Conservation (phyloP, 2,113 vertebrate species). For the Argyrosomus japonicus region DNA sequence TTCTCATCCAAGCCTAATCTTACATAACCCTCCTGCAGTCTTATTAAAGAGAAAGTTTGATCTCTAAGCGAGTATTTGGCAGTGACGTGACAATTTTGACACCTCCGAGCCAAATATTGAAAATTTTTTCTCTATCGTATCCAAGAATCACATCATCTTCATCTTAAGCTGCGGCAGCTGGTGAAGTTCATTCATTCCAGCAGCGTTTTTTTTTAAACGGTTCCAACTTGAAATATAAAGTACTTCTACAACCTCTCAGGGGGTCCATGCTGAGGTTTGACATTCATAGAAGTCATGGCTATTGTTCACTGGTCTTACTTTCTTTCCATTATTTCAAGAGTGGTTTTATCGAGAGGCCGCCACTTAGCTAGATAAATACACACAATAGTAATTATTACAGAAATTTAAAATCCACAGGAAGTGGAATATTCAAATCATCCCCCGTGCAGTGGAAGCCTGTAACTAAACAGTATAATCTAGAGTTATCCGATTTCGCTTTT, state of each 20-base stretch:
- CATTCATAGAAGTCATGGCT: conserved; percentile 32
- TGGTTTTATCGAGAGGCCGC: conserved; percentile 48
- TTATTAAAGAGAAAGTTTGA: conserved; percentile 48
- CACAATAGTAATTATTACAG: conserved; percentile 59
- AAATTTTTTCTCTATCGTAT: conserved; percentile 16
- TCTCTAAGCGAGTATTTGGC: conserved; percentile 47
- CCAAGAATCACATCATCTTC: conserved; percentile 63
- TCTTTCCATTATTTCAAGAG: conserved; percentile 46
- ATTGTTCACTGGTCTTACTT: conserved; percentile 59
- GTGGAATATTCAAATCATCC: conserved; percentile 37
- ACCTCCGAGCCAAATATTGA: conserved; percentile 52
- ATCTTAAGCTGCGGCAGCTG: conserved; percentile 50
- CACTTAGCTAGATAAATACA: conserved; percentile 48
- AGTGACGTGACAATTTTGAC: conserved; percentile 44
- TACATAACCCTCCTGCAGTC: conserved; percentile 37
- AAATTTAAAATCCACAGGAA: conserved; percentile 47
- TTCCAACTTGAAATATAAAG: conserved; percentile 61
- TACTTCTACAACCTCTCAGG: conserved; percentile 52
- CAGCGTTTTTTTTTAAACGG: conserved; percentile 39
- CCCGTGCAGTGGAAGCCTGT: conserved; percentile 36
- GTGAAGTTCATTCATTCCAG: conserved; percentile 54
- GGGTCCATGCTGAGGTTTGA: conserved; percentile 62
- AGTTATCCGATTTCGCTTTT: conserved; percentile 72
- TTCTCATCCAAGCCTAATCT: conserved; percentile 43
- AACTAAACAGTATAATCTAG: conserved; percentile 56